Percentiles rank a stretch among this genome's conserved stretches.
These are phyloP conservation scores for Ophioninae sp. DNA, from an alignment of 2,888 invertebrate genomes.

Conservation along the genomic window DNA sequence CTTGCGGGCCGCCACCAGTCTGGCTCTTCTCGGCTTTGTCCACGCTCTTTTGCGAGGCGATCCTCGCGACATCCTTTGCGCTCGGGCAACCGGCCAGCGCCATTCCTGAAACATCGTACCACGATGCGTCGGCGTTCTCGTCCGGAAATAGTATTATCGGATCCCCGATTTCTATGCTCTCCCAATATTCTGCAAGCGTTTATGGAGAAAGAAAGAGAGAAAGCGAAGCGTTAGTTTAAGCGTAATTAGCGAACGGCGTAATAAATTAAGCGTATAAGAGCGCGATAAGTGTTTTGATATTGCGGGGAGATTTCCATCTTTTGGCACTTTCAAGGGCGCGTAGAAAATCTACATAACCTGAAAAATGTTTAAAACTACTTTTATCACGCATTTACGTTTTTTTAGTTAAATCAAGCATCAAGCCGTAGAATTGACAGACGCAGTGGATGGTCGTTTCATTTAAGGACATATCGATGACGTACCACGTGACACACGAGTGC, in stretches of 20 bases:
- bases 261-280: background rate
- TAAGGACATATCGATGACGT: too few relatives aligned
- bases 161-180: slow-evolving; percentile 66
- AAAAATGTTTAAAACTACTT: too few relatives aligned
- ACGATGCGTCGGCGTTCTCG: slow-evolving; percentile 74
- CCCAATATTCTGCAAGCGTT: slow-evolving; percentile 64
- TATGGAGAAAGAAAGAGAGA: slow-evolving; percentile 48
- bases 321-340: background rate
- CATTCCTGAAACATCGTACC: slow-evolving; percentile 80
- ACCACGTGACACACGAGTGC: too few relatives aligned
- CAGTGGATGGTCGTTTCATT: too few relatives aligned
- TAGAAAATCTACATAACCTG: too few relatives aligned
- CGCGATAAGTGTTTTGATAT: background rate
- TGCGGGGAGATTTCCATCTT: background rate
- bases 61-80: slow-evolving; percentile 78
- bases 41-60: slow-evolving; percentile 79
- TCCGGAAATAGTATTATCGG: slow-evolving; percentile 75
- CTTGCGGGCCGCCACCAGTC: slow-evolving; percentile 80
- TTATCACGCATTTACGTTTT: too few relatives aligned
- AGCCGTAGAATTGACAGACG: too few relatives aligned
- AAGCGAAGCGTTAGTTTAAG: slow-evolving; percentile 55
- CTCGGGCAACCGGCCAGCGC: slow-evolving; percentile 80
- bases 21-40: slow-evolving; percentile 73
- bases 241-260: slow-evolving; percentile 16
- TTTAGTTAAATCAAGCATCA: too few relatives aligned